phyloP scores from a whole-genome alignment of 2,113 vertebrate species.

The Aegithalos caudatus region DNA sequence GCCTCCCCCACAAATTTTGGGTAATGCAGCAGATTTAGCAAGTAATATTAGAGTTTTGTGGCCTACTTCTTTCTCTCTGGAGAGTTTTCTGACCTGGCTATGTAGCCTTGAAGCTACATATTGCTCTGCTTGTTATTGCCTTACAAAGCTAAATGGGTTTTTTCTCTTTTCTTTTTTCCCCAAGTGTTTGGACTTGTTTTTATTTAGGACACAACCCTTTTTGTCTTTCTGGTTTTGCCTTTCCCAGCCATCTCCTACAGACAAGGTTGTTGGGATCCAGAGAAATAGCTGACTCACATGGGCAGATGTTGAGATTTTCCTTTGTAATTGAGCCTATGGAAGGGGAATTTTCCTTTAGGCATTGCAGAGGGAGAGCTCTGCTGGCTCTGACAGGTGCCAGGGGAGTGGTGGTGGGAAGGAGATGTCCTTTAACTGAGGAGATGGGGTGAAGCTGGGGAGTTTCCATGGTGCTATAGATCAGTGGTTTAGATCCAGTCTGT shows the following conservation, averaged over 20 bases:
- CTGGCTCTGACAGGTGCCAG: neutral
- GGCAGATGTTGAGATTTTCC: neutral
- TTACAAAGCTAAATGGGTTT: neutral
- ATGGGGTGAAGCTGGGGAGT: neutral
- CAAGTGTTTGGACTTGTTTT: neutral
- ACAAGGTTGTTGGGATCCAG: neutral
- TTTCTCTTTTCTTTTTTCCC: neutral
- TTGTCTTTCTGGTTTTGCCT: neutral
- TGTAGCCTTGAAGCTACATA: neutral
- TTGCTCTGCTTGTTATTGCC: neutral
- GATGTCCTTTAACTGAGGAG: neutral
- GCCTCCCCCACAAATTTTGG: neutral
- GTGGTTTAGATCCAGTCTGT: neutral
- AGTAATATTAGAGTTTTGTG: neutral
- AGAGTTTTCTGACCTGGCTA: conserved; percentile 2
- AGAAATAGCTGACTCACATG: neutral
- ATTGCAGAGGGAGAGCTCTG: neutral
- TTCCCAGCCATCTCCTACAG: neutral
- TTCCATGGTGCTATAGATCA: neutral
- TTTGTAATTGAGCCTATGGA: neutral
- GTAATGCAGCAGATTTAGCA: neutral
- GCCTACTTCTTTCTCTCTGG: conserved; percentile 5
- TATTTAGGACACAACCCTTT: neutral
- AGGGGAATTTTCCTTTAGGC: conserved; percentile 21
- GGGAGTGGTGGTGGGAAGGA: neutral